Conservation (phyloP, 2,797 vertebrate species). For the Periparus ater region DNA sequence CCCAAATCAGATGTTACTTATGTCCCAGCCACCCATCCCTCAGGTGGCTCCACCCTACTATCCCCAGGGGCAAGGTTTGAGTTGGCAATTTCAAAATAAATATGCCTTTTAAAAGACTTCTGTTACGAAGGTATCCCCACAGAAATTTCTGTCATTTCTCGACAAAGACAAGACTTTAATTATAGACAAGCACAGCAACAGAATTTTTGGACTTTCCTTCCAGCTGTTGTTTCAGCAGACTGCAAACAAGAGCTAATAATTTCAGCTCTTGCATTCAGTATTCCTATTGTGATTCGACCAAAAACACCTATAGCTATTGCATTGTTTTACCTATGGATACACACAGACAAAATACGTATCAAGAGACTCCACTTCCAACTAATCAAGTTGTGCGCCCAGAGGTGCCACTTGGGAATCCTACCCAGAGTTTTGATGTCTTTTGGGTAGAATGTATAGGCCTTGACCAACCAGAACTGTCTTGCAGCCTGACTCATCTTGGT, state of each 20-base stretch:
- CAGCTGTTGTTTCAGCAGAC: neutral
- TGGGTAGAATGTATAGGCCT: neutral
- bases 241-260: neutral
- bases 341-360: neutral
- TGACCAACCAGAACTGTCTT: neutral
- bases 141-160: neutral
- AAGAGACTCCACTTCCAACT: too few species aligned
- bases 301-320: neutral
- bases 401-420: neutral
- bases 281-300: neutral
- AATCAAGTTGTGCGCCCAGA: too few species aligned
- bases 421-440: neutral
- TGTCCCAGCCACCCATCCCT: neutral
- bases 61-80: neutral
- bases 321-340: neutral
- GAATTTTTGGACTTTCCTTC: neutral
- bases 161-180: neutral
- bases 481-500: neutral
- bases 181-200: neutral
- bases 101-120: neutral
- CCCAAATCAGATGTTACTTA: neutral
- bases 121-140: neutral
- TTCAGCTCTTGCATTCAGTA: neutral
- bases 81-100: neutral
- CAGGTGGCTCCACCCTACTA: neutral